Evolutionary conservation across 2,113 vertebrate species (phyloP), one percentile per base, ranked within the genome.

Genomic region (Gavialis gangeticus): DNA sequence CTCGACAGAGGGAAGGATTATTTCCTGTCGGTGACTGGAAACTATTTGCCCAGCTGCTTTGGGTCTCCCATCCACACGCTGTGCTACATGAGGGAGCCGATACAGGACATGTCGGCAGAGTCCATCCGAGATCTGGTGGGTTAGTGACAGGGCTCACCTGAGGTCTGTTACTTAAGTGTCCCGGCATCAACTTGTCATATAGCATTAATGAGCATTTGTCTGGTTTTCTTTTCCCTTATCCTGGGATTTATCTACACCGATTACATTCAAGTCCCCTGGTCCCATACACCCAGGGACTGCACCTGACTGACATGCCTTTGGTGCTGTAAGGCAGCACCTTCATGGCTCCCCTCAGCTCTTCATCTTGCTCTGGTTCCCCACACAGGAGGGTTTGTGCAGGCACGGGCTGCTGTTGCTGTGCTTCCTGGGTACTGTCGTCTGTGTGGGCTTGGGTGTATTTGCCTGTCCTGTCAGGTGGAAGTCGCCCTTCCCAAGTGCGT

Each of bases 11-110:
- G 99, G 66, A 99, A 99, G 96, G 99, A 99, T 97, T 99, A 99
- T 95, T 99, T 99, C 96, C 96, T 99, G 30, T 98, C 99, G 2
- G 90, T 99, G 96, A 97, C 98, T 2, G 99, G 99, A 87, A 99
- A 98, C 97, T 99, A 99, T 97, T 95, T 99, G 97, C 98, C 99
- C 85, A 99, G 99, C 97, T 99, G 99, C 97, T 99, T 99, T 3
- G 99, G 99, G 89, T 98, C 98, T 37, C 98, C 99, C 77, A 97
- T 99, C 82, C 97, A 98, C 14, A 98, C 98, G 0, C 87, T 99
- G 87, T 99, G 99, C 94, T 95, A 98, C 79, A 98, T 99, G 96
- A 98, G 97, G 92, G 98, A 99, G 58, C 99, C 99, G 0, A 98
- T 99, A 94, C 98, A 98, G 97, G 99, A 99, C 77, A 98, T 99